Conservation (phyloP, 1,140 invertebrate genomes). For the Latrodectus geometricus region DNA sequence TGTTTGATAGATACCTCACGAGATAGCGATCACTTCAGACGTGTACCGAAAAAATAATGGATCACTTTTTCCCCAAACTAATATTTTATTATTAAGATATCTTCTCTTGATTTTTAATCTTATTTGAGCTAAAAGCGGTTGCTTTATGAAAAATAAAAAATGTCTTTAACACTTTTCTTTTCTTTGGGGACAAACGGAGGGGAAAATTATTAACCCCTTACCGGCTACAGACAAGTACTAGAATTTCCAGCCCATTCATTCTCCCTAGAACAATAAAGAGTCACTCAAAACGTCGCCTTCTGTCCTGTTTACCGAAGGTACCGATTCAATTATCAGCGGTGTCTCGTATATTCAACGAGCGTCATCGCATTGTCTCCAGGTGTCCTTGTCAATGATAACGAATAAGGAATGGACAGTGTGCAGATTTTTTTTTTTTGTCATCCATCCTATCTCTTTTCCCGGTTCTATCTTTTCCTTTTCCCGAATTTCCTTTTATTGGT, state of each 20-base stretch:
- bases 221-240: background rate
- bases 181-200: background rate
- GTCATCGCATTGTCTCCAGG: slow-evolving; percentile 55
- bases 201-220: background rate
- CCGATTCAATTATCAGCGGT: slow-evolving; percentile 56
- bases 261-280: slow-evolving; percentile 31
- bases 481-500: slow-evolving; percentile 53
- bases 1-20: too few relatives aligned
- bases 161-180: too few relatives aligned
- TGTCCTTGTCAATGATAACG: slow-evolving; percentile 59
- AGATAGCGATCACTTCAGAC: too few relatives aligned
- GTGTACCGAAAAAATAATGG: too few relatives aligned
- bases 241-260: slow-evolving; percentile 24
- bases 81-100: too few relatives aligned
- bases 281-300: slow-evolving; percentile 36
- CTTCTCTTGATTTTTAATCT: too few relatives aligned
- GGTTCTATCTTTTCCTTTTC: slow-evolving; percentile 26
- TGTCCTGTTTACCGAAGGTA: slow-evolving; percentile 44
- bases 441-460: slow-evolving; percentile 7
- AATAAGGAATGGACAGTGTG: slow-evolving; percentile 40
- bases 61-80: too few relatives aligned
- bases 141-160: too few relatives aligned
- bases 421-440: slow-evolving; percentile 7
- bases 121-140: too few relatives aligned
- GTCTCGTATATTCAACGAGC: slow-evolving; percentile 61